phyloP scores from a whole-genome alignment of 2,797 vertebrate species.

The Antennarius maculatus region DNA sequence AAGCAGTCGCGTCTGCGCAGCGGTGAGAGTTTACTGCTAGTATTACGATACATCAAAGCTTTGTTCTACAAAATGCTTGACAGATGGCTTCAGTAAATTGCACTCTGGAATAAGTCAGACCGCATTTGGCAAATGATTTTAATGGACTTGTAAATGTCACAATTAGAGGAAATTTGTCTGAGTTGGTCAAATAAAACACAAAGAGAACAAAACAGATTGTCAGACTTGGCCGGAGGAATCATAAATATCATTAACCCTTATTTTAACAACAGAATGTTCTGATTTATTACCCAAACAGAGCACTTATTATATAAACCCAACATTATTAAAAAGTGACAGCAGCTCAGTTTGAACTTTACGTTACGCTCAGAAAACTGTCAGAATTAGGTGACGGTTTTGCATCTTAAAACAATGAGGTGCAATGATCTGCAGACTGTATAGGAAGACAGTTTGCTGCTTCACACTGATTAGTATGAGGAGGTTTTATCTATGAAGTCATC shows the following conservation, averaged over 20 bases:
- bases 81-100: background rate
- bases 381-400: no score
- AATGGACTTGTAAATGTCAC: background rate
- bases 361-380: no score
- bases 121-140: conserved; percentile 3
- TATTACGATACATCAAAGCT: background rate
- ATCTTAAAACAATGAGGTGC: no score
- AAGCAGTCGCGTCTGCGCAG: background rate
- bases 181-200: background rate
- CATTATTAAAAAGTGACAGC: no score
- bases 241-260: background rate
- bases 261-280: background rate
- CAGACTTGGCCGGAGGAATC: background rate
- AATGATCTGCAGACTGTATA: no score
- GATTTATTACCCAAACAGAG: background rate
- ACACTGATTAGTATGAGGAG: conserved; percentile 17
- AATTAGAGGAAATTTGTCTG: background rate
- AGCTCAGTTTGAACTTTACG: no score
- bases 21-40: background rate
- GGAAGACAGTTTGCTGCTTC: conserved; percentile 5
- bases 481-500: conserved; percentile 56
- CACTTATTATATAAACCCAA: no score
- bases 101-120: conserved; percentile 1
- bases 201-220: background rate
- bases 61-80: conserved; percentile 9